Conservation (phyloP, 2,888 invertebrate species). For the Tanytarsus gracilentus region DNA sequence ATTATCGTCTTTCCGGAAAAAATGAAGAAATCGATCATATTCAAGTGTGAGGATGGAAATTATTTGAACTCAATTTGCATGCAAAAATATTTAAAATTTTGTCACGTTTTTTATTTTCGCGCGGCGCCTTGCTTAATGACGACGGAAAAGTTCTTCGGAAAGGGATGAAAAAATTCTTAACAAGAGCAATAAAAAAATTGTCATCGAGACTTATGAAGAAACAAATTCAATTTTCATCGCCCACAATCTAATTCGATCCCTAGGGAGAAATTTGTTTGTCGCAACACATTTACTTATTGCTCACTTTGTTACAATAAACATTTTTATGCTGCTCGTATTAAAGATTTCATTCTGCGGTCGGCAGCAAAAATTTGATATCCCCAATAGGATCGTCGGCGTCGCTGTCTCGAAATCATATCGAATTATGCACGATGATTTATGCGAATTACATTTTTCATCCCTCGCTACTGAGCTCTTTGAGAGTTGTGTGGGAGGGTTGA, state of each 20-base stretch:
- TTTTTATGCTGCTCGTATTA: not conserved
- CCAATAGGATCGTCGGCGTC: not conserved
- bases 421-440: conserved; percentile 23
- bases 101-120: conserved; percentile 7
- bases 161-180: not conserved
- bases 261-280: conserved; percentile 21
- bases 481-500: not conserved
- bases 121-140: conserved; percentile 20
- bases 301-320: conserved; percentile 8
- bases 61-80: not conserved
- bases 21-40: conserved; percentile 18
- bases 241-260: conserved; percentile 22
- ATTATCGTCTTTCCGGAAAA: not conserved
- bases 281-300: conserved; percentile 17
- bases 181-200: not conserved
- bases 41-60: not conserved
- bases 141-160: conserved; percentile 2
- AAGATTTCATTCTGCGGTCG: too few species aligned
- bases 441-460: conserved; percentile 19
- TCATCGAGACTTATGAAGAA: not conserved
- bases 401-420: not conserved
- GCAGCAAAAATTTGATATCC: not conserved
- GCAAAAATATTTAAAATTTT: conserved; percentile 11
- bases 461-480: not conserved
- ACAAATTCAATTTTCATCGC: conserved; percentile 23